A percentile compares a stretch with the other conserved stretches of the same genome.
phyloP scores from a whole-genome alignment of 2,797 vertebrate species.

The Netta rufina region DNA sequence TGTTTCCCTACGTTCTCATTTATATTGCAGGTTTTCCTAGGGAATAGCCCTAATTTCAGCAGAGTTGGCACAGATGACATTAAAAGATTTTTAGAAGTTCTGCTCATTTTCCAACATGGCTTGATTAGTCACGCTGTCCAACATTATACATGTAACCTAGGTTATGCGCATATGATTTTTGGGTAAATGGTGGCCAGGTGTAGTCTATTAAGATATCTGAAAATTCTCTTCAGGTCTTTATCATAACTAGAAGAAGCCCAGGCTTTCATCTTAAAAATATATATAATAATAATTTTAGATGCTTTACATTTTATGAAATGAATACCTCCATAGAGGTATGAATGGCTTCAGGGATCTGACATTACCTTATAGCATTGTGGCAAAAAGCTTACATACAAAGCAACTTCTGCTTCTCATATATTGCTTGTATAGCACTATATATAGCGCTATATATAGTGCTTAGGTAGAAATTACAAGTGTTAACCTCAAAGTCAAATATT shows the following conservation, averaged over 20 bases:
- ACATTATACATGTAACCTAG: too few relatives aligned
- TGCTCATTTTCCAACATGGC: neutral
- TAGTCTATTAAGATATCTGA: neutral
- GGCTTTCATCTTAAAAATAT: fast-evolving
- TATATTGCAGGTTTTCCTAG: neutral
- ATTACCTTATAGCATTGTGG: neutral
- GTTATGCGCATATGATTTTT: neutral
- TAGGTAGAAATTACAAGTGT: neutral
- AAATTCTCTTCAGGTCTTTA: neutral
- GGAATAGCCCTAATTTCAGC: neutral
- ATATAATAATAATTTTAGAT: neutral
- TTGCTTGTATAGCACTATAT: neutral
- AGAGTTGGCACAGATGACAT: neutral
- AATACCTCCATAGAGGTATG: neutral
- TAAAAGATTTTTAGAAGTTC: neutral
- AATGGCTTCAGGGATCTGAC: neutral
- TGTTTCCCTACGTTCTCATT: neutral
- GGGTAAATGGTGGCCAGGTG: neutral
- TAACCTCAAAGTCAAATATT: neutral
- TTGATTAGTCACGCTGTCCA: neutral
- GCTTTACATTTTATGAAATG: neutral
- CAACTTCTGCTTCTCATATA: neutral
- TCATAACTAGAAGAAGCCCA: neutral
- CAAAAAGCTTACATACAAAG: neutral
- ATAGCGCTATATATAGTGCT: neutral